Percentiles rank a stretch among this genome's conserved stretches.
Evolutionary conservation across 2,888 invertebrate genomes (phyloP).

Genomic region (Aphidoletes aphidimyza): DNA sequence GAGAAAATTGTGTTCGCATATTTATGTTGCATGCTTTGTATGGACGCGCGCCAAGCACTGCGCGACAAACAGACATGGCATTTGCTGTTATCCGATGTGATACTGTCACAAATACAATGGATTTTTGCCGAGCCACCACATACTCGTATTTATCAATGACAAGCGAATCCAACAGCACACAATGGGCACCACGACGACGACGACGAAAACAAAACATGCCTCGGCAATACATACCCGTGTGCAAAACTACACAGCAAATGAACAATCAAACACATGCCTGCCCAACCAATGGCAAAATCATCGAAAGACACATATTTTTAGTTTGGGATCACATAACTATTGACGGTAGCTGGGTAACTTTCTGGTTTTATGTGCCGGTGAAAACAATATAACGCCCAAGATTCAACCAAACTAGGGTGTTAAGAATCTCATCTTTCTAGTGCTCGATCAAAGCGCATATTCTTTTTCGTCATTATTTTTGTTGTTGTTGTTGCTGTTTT

Average conservation of each 20-base stretch:
- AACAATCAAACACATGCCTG: constrained; percentile 16
- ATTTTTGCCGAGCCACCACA: constrained; percentile 42
- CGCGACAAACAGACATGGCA: constrained; percentile 10
- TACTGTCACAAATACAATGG: constrained; percentile 45
- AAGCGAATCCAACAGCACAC: constrained; percentile 29
- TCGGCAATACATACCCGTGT: not conserved
- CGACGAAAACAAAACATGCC: constrained; percentile 14
- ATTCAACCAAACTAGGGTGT: not conserved
- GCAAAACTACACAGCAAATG: constrained; percentile 10
- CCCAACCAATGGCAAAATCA: not conserved
- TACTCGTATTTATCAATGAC: constrained; percentile 46
- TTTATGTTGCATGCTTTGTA: not conserved
- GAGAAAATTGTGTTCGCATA: not conserved
- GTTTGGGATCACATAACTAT: not conserved
- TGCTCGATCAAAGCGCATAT: not conserved
- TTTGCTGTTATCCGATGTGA: constrained; percentile 34
- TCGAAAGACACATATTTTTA: not conserved
- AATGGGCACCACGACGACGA: not conserved
- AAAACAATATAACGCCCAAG: constrained; percentile 37
- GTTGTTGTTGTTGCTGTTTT: not conserved
- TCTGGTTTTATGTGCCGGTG: not conserved
- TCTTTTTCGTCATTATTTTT: not conserved
- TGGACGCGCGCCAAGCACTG: not conserved
- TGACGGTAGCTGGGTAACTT: not conserved
- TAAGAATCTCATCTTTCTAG: constrained; percentile 13